Evolutionary conservation across 2,797 vertebrate species (phyloP), one percentile per base, ranked within the genome.

Genomic region (Microctenopoma stevenorrisi): DNA sequence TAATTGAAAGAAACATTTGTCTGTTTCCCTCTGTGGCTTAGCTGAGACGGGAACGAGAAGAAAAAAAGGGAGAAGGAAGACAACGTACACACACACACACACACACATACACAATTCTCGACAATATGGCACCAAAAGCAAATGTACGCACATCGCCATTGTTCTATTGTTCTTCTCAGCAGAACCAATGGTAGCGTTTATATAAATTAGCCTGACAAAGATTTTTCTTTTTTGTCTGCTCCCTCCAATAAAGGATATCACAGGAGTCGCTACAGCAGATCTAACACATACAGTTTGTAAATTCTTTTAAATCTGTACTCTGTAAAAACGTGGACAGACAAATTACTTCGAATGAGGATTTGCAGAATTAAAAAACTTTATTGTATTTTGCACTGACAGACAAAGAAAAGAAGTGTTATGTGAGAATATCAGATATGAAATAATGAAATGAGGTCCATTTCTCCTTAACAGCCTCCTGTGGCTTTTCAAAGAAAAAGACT

Each of bases 321-420:
- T 4, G 38, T 54, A 62, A 56, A 84, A 84, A 76, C 62, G 71
- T 79, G 18, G 83, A 85, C 78, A 83, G 64, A 88, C 76, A 77
- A 25, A 77, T 76, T 67, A 68, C 68, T 74, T 72, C 62, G 68
- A 48, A 22, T 57, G 67, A 75, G 72, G 77, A 86, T 82, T 85
- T 87, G 63, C 64, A 85, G 62, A 79, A 86, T 64, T 35, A 51
- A 59, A 70, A 74, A 52, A 75, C 12, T 94, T 95, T 95, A 95
- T 94, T 95, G 85, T 85, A 86, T 83, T 89, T 90, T 80, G 90
- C 88, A 92, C 74, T 67, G 74, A 89, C 79, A 91, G 76, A 92
- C 68, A 89, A 76, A 90, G 64, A 89, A 85, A 61, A 8, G 74
- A 83, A 70, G 33, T 62, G 91, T 93, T 95, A 94, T 87, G 81